These are phyloP conservation scores for Aurelia aurita complex sp. Pacific DNA, from an alignment of 30 jellyfish, hydroid and myxozoan genomes.

Conservation along the genomic window DNA sequence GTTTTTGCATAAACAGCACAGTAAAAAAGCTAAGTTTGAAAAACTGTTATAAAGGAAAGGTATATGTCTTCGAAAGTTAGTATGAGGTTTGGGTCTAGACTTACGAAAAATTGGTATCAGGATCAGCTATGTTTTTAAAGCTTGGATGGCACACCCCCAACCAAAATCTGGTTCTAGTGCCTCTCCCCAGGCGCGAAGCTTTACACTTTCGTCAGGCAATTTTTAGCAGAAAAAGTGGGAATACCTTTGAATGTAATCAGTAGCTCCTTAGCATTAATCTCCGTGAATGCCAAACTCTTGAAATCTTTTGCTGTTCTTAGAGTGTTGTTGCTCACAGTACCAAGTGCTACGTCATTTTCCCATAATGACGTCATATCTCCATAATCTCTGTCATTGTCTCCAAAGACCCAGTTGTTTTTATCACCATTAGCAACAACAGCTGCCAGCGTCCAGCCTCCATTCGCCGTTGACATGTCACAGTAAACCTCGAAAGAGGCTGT, in stretches of 20 bases:
- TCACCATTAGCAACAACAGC: slow-evolving; percentile 80
- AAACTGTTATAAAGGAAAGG: no score
- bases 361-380: slow-evolving; percentile 57
- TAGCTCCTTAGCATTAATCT: slow-evolving; percentile 33
- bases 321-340: slow-evolving; percentile 6
- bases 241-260: slow-evolving; percentile 61
- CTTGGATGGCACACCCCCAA: no score
- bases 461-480: slow-evolving; percentile 69
- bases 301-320: slow-evolving; percentile 28
- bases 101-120: no score
- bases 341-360: slow-evolving; percentile 56
- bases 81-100: no score
- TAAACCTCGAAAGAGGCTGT: slow-evolving; percentile 30
- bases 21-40: no score
- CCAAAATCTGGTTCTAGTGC: no score
- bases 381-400: slow-evolving; percentile 53
- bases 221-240: no score
- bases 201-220: not conserved
- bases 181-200: no score
- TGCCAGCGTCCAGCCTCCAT: slow-evolving; percentile 79
- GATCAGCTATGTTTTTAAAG: no score
- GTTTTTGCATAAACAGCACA: no score
- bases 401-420: slow-evolving; percentile 46
- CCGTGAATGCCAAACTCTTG: slow-evolving; percentile 53
- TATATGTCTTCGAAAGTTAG: no score